phyloP scores from a whole-genome alignment of 2,113 vertebrate genomes.

The Cygnus buccinator region DNA sequence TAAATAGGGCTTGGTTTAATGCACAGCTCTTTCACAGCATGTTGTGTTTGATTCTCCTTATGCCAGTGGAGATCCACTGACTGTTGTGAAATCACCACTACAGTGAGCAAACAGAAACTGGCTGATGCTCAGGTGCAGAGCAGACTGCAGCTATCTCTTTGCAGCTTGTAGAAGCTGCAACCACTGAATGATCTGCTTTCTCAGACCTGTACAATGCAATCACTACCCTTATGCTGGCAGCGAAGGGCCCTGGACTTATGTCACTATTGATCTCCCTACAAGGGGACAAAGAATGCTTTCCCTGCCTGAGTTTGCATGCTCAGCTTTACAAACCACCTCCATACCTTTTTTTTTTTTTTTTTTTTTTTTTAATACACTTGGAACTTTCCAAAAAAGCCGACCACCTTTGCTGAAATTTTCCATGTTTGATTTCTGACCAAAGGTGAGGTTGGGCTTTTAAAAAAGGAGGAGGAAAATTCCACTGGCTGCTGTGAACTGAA shows the following conservation, averaged over 20 bases:
- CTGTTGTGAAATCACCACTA: not conserved
- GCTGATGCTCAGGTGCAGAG: not conserved
- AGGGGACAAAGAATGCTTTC: rapidly evolving
- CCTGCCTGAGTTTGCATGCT: not conserved
- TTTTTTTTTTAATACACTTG: not conserved
- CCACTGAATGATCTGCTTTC: not conserved
- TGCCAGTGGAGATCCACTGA: not conserved
- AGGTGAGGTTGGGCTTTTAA: conserved; percentile 2
- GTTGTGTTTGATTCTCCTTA: conserved; percentile 5
- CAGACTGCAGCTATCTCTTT: not conserved
- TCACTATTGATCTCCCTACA: not conserved
- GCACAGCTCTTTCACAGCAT: not conserved
- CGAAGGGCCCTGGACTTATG: not conserved
- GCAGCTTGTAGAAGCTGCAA: not conserved
- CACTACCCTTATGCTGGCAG: not conserved
- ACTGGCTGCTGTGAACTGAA: not conserved
- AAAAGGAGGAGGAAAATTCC: conserved; percentile 56
- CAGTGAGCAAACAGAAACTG: not conserved
- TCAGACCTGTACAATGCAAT: not conserved
- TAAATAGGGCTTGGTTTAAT: not conserved
- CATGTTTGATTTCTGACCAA: conserved; percentile 7
- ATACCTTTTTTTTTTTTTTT: not conserved
- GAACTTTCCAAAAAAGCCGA: not conserved
- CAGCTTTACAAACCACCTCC: not conserved
- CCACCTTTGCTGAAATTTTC: conserved; percentile 31